A percentile compares a stretch with the other conserved stretches of the same genome.
Conservation (phyloP, 2,888 invertebrate species). For the Cephus pygmeus region DNA sequence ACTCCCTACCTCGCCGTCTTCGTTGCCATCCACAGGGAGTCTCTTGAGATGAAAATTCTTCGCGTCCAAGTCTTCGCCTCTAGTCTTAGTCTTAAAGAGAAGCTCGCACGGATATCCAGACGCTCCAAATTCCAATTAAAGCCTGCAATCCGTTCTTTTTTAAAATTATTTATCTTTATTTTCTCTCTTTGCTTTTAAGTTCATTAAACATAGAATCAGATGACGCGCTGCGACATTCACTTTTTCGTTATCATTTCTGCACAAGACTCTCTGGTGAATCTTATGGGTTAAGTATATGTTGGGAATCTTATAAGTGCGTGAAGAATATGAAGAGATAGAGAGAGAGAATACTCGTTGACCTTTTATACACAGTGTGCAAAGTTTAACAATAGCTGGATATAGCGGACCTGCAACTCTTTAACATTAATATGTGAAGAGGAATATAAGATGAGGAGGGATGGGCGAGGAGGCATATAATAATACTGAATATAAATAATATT, state of each 20-base stretch:
- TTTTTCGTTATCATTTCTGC: too few relatives aligned
- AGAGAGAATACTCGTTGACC: not conserved
- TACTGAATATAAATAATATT: not conserved
- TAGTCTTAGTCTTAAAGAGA: not conserved
- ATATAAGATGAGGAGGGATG: not conserved
- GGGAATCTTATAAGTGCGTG: too few relatives aligned
- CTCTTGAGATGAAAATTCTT: not conserved
- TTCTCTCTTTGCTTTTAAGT: not conserved
- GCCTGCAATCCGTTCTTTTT: not conserved
- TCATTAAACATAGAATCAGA: not conserved
- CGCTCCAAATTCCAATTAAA: not conserved
- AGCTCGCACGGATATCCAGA: not conserved
- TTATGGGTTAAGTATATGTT: not conserved
- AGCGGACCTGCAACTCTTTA: constrained; percentile 35
- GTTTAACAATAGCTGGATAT: constrained; percentile 31
- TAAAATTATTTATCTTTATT: not conserved
- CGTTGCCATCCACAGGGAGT: not conserved
- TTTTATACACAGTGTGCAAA: constrained; percentile 10
- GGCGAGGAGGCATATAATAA: not conserved
- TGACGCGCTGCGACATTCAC: too few relatives aligned
- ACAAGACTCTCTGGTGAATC: not conserved
- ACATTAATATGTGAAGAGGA: constrained; percentile 8
- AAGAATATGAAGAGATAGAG: not conserved
- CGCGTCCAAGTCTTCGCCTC: not conserved
- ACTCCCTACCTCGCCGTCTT: not conserved